A percentile compares a stretch with the other conserved stretches of the same genome.
phyloP scores from a whole-genome alignment of 2,113 vertebrate genomes.

The Tetrax tetrax region DNA sequence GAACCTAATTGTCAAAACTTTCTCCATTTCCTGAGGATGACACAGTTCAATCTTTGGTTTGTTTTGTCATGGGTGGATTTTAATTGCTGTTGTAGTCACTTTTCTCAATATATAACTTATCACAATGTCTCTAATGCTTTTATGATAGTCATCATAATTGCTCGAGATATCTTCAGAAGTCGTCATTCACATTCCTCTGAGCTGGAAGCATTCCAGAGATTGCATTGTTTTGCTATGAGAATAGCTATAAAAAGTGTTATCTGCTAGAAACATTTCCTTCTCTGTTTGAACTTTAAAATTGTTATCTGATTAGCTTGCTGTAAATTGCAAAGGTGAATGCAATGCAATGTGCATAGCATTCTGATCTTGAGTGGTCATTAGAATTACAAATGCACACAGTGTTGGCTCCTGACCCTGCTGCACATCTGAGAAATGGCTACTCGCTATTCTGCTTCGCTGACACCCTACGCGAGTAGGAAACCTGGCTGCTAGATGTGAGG shows the following conservation, averaged over 20 bases:
- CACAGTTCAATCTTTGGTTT: not conserved
- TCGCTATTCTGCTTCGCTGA: not conserved
- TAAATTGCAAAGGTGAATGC: slow-evolving; percentile 28
- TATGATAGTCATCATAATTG: slow-evolving; percentile 50
- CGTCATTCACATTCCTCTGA: slow-evolving; percentile 30
- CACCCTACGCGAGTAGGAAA: not conserved
- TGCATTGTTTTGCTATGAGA: slow-evolving; percentile 28
- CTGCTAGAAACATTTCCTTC: slow-evolving; percentile 42
- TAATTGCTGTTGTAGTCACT: slow-evolving; percentile 30
- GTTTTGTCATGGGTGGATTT: slow-evolving; percentile 13
- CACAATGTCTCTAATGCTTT: slow-evolving; percentile 6
- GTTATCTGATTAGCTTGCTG: slow-evolving; percentile 19
- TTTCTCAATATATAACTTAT: slow-evolving; percentile 28
- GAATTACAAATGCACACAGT: not conserved
- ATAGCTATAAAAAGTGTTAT: slow-evolving; percentile 13
- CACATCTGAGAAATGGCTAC: not conserved
- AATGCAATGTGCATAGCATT: not conserved
- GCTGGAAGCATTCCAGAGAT: slow-evolving; percentile 27
- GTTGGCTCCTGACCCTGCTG: not conserved
- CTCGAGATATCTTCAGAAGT: slow-evolving; percentile 7
- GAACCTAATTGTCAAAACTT: not conserved
- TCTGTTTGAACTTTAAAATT: slow-evolving; percentile 43
- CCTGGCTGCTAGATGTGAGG: not conserved
- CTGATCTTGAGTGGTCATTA: not conserved
- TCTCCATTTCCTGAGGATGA: not conserved